Evolutionary conservation across 2,113 vertebrate genomes (phyloP).

Genomic region (Coptodon rendalli): DNA sequence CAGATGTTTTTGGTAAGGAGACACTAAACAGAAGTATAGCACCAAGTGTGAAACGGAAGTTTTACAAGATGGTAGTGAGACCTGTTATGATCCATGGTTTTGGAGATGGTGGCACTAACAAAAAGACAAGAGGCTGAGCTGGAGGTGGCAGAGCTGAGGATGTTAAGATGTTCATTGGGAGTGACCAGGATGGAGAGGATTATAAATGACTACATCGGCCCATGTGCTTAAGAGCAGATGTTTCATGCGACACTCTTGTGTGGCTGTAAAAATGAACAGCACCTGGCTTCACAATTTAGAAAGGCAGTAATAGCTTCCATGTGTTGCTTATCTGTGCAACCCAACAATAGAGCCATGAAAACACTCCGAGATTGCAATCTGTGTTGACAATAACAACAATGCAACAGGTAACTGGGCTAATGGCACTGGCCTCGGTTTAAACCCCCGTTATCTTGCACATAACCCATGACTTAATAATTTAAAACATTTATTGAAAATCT

Average conservation of each 20-base stretch:
- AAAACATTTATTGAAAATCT: background rate
- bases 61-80: background rate
- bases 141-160: background rate
- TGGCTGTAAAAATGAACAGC: background rate
- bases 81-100: background rate
- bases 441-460: background rate
- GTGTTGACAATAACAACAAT: conserved; percentile 1
- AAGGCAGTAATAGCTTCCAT: conserved; percentile 23
- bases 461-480: background rate
- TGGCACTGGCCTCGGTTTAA: background rate
- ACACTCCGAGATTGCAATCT: background rate
- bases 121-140: background rate
- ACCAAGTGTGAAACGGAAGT: background rate
- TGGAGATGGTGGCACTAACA: background rate
- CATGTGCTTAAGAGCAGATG: background rate
- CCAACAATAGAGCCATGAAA: conserved; percentile 16
- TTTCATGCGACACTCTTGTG: background rate
- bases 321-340: conserved; percentile 31
- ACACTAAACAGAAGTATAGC: background rate
- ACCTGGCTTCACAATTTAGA: background rate
- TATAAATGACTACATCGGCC: background rate
- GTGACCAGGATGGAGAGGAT: background rate
- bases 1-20: background rate
- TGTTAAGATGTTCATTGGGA: background rate
- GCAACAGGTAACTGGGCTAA: background rate